These are phyloP conservation scores for Sander vitreus DNA, from an alignment of 2,113 vertebrate species.

Conservation along the genomic window DNA sequence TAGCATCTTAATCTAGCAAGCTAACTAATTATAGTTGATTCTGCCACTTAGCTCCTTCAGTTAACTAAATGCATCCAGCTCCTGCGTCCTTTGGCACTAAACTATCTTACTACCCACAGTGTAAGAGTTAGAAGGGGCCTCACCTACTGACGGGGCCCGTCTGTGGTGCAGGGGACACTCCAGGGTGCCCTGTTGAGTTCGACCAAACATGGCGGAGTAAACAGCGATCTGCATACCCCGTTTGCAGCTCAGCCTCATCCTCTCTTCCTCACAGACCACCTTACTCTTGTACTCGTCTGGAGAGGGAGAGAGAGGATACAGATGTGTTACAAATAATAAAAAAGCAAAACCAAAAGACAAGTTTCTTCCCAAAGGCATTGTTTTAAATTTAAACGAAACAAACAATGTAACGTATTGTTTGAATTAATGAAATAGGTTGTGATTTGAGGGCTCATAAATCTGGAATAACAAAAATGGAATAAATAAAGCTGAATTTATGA, in stretches of 20 bases:
- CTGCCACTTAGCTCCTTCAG: neutral
- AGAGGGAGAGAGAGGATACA: slow-evolving; percentile 23
- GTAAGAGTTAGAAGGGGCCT: slow-evolving; percentile 45
- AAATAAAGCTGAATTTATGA: neutral
- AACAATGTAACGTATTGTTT: neutral
- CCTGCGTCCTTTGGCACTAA: no score
- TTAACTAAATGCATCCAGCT: no score
- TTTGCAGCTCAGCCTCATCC: slow-evolving; percentile 90
- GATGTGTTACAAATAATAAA: neutral
- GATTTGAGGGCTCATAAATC: neutral
- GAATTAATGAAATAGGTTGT: neutral
- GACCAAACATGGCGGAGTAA: slow-evolving; percentile 90
- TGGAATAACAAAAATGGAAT: neutral
- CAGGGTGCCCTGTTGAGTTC: slow-evolving; percentile 86
- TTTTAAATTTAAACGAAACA: neutral
- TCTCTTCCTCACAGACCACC: slow-evolving; percentile 92
- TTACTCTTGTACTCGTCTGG: slow-evolving; percentile 93
- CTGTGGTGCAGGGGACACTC: slow-evolving; percentile 89
- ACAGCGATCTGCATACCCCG: slow-evolving; percentile 90
- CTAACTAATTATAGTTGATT: neutral
- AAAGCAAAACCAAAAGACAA: neutral
- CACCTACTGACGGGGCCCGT: slow-evolving; percentile 87
- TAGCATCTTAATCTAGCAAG: neutral
- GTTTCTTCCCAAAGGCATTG: neutral
- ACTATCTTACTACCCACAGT: neutral